These are phyloP conservation scores for Brachyalestes nurse DNA, from an alignment of 2,797 vertebrate genomes.

Conservation along the genomic window DNA sequence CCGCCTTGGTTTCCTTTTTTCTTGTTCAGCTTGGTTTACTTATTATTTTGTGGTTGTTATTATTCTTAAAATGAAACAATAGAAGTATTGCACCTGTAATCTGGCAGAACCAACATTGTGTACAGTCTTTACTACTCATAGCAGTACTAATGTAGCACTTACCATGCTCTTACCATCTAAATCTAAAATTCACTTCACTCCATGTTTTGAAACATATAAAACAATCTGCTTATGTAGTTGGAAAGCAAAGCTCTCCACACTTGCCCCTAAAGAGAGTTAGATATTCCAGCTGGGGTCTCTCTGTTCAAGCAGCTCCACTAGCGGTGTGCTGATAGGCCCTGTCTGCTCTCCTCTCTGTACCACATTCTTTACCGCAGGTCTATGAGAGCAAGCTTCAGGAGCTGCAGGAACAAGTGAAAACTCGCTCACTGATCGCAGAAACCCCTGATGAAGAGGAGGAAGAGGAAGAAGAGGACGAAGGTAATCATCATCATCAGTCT, in stretches of 20 bases:
- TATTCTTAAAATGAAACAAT: too few species aligned
- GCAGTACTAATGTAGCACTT: not conserved
- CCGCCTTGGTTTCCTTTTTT: too few species aligned
- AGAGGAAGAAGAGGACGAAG: slow-evolving; percentile 88
- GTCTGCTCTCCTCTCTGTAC: slow-evolving; percentile 67
- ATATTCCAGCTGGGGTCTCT: not conserved
- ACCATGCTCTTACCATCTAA: too few species aligned
- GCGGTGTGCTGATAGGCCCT: slow-evolving; percentile 61
- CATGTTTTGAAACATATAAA: not conserved
- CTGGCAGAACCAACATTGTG: not conserved
- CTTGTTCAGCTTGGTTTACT: too few species aligned
- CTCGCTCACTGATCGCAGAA: slow-evolving; percentile 91
- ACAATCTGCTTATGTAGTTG: not conserved
- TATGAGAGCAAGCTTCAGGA: slow-evolving; percentile 98
- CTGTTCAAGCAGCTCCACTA: not conserved
- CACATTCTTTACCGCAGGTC: slow-evolving; percentile 83
- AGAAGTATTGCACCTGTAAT: too few species aligned
- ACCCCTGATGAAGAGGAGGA: slow-evolving; percentile 94
- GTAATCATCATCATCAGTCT: slow-evolving; percentile 54
- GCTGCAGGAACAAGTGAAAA: slow-evolving; percentile 98
- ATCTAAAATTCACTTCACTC: not conserved
- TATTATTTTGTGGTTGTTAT: too few species aligned
- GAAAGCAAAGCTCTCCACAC: not conserved
- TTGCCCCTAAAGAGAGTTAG: too few species aligned
- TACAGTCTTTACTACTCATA: not conserved